Evolutionary conservation across 1,140 invertebrate species (phyloP).

Genomic region (Zaprionus camerounensis): DNA sequence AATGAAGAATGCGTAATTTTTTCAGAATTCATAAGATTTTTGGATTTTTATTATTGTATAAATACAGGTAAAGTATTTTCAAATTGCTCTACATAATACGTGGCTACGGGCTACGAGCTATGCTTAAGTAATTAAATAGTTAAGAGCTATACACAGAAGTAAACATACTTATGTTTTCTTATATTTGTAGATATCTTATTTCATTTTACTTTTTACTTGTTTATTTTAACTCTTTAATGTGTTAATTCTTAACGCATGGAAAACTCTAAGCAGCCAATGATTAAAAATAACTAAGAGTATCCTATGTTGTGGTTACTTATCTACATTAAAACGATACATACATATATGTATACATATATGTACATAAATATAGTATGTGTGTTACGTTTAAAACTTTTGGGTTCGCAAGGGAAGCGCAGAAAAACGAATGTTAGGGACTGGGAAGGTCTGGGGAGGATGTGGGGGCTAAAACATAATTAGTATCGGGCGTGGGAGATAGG

Average conservation of each 20-base stretch:
- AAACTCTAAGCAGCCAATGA: conserved; percentile 52
- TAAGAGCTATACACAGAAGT: conserved; percentile 70
- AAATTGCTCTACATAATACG: conserved; percentile 70
- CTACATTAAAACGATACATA: conserved; percentile 23
- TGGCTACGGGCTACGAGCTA: conserved; percentile 69
- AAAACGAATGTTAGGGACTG: conserved; percentile 29
- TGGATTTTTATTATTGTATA: conserved; percentile 65
- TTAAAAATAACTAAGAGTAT: conserved; percentile 54
- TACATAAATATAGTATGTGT: neutral
- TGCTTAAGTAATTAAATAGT: conserved; percentile 67
- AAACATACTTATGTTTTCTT: conserved; percentile 27
- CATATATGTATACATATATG: conserved; percentile 12
- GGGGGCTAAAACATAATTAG: conserved; percentile 48
- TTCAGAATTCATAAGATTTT: conserved; percentile 52
- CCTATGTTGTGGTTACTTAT: conserved; percentile 22
- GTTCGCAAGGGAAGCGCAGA: conserved; percentile 74
- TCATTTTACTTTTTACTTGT: neutral
- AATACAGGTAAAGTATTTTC: conserved; percentile 53
- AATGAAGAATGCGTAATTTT: neutral
- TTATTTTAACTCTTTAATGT: conserved; percentile 2
- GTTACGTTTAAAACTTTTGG: conserved; percentile 69
- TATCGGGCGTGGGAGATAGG: conserved; percentile 58
- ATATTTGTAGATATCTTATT: neutral
- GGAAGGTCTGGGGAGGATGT: conserved; percentile 9
- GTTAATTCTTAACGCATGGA: conserved; percentile 59